Evolutionary conservation across 2,113 vertebrate genomes (phyloP).

Genomic region (Zapornia atra): DNA sequence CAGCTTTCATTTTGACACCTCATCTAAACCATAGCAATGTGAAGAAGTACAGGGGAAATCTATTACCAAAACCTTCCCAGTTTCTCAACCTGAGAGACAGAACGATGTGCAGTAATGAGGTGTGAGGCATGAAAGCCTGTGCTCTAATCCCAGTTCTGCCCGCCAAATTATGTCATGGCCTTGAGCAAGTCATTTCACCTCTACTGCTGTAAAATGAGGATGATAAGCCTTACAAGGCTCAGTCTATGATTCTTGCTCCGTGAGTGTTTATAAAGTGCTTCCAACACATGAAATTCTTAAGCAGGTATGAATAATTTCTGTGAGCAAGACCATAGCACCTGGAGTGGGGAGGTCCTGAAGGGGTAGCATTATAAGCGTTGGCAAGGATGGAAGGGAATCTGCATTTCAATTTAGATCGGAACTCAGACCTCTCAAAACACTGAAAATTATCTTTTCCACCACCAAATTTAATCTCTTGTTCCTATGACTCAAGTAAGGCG

Average conservation of each 20-base stretch:
- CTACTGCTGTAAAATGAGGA: slow-evolving; percentile 32
- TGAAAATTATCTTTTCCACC: neutral
- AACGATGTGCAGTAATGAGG: slow-evolving; percentile 34
- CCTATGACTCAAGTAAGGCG: neutral
- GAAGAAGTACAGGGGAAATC: neutral
- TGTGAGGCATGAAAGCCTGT: neutral
- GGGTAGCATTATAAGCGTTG: neutral
- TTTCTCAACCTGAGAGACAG: slow-evolving; percentile 13
- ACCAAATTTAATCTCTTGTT: neutral
- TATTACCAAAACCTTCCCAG: neutral
- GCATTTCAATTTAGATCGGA: neutral
- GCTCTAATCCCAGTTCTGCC: slow-evolving; percentile 33
- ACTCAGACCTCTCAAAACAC: neutral
- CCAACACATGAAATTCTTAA: neutral
- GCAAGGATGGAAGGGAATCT: neutral
- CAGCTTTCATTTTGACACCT: slow-evolving; percentile 34
- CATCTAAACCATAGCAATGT: neutral
- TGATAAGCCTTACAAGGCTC: slow-evolving; percentile 43
- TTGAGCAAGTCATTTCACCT: slow-evolving; percentile 54
- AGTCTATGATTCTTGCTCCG: slow-evolving; percentile 26
- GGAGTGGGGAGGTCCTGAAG: neutral
- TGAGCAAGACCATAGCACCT: neutral
- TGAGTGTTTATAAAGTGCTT: slow-evolving; percentile 15
- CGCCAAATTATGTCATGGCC: slow-evolving; percentile 55
- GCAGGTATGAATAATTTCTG: neutral